phyloP scores from a whole-genome alignment of 2,797 vertebrate species.

The Pangasius krempfi region DNA sequence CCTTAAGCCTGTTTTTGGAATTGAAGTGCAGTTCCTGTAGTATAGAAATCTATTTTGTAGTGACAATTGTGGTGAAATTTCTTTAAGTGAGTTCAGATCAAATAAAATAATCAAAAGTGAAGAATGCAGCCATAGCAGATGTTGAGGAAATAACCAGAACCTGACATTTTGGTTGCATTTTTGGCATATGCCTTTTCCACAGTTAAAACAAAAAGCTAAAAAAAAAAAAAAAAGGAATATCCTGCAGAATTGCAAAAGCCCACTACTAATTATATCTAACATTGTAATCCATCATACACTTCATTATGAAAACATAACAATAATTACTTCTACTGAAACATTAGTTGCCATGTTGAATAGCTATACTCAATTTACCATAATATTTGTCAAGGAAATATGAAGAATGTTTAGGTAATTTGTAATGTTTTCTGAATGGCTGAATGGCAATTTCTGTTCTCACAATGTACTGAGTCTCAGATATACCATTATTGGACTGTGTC shows the following conservation, averaged over 20 bases:
- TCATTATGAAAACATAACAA: constrained; percentile 43
- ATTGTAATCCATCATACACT: constrained; percentile 45
- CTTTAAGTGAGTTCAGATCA: constrained; percentile 23
- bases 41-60: constrained; percentile 51
- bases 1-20: neutral
- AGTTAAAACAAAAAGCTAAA: constrained; percentile 10
- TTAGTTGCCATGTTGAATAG: constrained; percentile 45
- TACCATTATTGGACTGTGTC: neutral
- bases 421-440: constrained; percentile 17
- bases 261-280: constrained; percentile 47
- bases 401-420: constrained; percentile 19
- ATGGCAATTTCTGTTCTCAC: neutral
- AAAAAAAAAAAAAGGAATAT: constrained; percentile 23
- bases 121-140: constrained; percentile 50
- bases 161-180: constrained; percentile 2
- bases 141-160: constrained; percentile 35
- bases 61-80: constrained; percentile 29
- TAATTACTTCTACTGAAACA: constrained; percentile 46
- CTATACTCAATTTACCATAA: constrained; percentile 36
- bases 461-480: neutral
- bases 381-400: constrained; percentile 42
- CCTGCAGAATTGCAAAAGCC: constrained; percentile 38
- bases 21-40: constrained; percentile 65
- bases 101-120: constrained; percentile 25
- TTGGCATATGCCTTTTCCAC: constrained; percentile 23